Evolutionary conservation across 2,797 vertebrate genomes (phyloP).

Genomic region (Tapera naevia): DNA sequence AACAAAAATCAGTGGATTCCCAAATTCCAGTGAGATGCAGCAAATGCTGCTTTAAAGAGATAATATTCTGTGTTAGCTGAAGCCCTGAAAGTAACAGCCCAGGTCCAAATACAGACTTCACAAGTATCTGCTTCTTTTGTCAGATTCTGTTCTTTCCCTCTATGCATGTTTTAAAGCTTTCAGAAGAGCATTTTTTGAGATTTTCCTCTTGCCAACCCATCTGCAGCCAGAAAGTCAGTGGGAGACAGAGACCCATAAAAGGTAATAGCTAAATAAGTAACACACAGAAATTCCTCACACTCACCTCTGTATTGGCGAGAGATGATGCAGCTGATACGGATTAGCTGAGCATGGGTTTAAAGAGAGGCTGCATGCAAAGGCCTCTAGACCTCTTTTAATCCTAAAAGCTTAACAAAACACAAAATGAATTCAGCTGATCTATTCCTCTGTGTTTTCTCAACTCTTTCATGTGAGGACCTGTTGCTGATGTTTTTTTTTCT

Average conservation of each 20-base stretch:
- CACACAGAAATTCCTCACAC: constrained; percentile 44
- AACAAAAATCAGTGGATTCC: not conserved
- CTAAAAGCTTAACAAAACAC: not conserved
- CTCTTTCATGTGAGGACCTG: not conserved
- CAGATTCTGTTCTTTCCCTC: not conserved
- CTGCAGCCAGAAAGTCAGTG: constrained; percentile 20
- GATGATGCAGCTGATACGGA: constrained; percentile 60
- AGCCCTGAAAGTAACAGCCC: not conserved
- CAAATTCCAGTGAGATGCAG: not conserved
- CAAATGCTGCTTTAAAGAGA: not conserved
- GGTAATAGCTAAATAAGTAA: constrained; percentile 55
- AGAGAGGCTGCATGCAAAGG: not conserved
- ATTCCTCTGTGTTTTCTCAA: not conserved
- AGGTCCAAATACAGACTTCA: not conserved
- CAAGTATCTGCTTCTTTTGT: constrained; percentile 14
- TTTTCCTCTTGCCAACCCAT: not conserved
- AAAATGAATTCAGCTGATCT: not conserved
- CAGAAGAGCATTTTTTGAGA: not conserved
- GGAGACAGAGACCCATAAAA: constrained; percentile 55
- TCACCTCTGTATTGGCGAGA: constrained; percentile 64
- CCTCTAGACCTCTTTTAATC: constrained; percentile 2
- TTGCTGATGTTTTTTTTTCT: not conserved
- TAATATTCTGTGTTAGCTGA: not conserved
- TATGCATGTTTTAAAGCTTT: constrained; percentile 8
- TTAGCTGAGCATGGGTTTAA: constrained; percentile 52